Base-by-base conservation (phyloP, 2,797 vertebrate species). In the Alfaro cultratus region DNA sequence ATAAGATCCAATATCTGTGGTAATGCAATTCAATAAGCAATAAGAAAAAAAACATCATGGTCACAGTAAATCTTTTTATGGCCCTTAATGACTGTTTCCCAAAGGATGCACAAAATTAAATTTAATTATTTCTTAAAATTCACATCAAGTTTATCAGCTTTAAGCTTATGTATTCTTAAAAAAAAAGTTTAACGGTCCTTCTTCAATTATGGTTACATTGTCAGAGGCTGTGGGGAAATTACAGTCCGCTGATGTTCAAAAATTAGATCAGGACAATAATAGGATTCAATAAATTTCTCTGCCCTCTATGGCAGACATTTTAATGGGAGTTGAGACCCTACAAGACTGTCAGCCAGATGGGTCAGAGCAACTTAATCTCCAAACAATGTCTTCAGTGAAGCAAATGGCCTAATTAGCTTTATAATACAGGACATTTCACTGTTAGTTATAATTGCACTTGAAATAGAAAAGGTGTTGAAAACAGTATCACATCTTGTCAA, bases 181-280 rank as follows among this genome's bases (percentile, higher is more conserved):
- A 88, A 88, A 77, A 82, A 75, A 79, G 85, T 85, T 85, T 88
- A 83, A 75, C 73, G 80, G 83, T 87, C 76, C 85, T 90, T 86
- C 86, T 92, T 91, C 82, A 91, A 89, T 92, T 88, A 86, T 77
- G 75, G 51, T 64, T 78, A 78, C 75, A 90, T 84, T 80, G 85
- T 91, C 86, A 81, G 72, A 82, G 86, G 85, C 84, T 85, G 79
- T 74, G 75, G 73, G 77, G 80, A 89, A 87, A 92, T 90, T 87
- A 89, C 91, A 83, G 84, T 92, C 92, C 84, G 84, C 86, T 85
- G 90, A 93, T 95, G 94, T 94, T 86, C 87, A 95, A 91, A 93
- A 95, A 95, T 95, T 95, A 93, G 93, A 95, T 95, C 90, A 94
- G 92, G 92, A 95, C 95, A 95, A 95, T 96, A 95, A 96, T 95